These are phyloP conservation scores for Enteromius argenteus DNA, from an alignment of 2,797 vertebrate genomes.

Conservation along the genomic window DNA sequence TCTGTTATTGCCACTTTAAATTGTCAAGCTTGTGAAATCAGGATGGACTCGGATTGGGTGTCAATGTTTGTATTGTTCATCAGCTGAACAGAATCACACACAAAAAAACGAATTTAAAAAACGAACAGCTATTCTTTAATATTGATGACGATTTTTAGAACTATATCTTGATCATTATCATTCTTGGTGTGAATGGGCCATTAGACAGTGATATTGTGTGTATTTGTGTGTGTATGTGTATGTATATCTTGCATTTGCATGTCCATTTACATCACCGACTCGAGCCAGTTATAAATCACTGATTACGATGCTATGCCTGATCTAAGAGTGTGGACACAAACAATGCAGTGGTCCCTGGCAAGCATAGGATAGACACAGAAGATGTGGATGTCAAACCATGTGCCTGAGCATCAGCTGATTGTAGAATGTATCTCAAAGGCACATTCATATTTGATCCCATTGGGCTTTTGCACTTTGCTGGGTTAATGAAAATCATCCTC, in stretches of 20 bases:
- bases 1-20: not conserved
- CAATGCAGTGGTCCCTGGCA: not conserved
- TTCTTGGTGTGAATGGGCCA: not conserved
- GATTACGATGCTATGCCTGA: not conserved
- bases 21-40: not conserved
- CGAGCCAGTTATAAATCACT: not conserved
- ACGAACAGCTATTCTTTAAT: too few species aligned
- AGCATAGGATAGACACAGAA: not conserved
- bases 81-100: not conserved
- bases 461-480: not conserved
- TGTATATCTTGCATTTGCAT: constrained; percentile 15
- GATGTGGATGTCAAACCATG: constrained; percentile 28
- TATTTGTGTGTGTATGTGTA: not conserved
- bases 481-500: constrained; percentile 33
- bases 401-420: constrained; percentile 47
- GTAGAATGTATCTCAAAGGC: constrained; percentile 30
- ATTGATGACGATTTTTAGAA: not conserved
- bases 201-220: not conserved
- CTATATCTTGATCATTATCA: not conserved
- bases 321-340: constrained; percentile 3
- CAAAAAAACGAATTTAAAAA: too few species aligned
- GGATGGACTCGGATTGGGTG: not conserved
- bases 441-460: not conserved
- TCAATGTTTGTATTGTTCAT: not conserved
- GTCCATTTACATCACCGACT: not conserved